A percentile compares a stretch with the other conserved stretches of the same genome.
Conservation (phyloP, 2,888 invertebrate genomes). For the Aspidiotus destructor region DNA sequence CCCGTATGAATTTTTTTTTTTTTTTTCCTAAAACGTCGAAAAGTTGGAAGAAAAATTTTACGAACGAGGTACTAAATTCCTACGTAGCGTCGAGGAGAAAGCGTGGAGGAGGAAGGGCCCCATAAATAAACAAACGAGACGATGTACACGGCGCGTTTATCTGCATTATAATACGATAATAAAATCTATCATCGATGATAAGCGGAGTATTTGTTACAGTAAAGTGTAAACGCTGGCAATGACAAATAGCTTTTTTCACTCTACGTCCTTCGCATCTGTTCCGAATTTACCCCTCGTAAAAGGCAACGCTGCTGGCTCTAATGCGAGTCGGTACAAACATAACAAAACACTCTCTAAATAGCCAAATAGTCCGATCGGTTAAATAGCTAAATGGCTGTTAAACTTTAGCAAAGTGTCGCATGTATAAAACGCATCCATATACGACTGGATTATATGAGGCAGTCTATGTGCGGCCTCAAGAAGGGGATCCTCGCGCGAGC, state of each 20-base stretch:
- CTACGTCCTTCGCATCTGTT: slow-evolving; percentile 21
- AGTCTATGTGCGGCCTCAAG: neutral
- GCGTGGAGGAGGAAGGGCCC: too few relatives aligned
- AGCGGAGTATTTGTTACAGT: slow-evolving; percentile 22
- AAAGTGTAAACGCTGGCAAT: slow-evolving; percentile 29
- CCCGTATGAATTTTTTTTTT: too few relatives aligned
- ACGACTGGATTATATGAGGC: neutral
- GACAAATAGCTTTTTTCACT: slow-evolving; percentile 29
- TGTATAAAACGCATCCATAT: slow-evolving; percentile 6
- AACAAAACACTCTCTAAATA: slow-evolving; percentile 30
- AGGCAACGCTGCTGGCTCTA: slow-evolving; percentile 10
- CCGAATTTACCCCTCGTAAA: slow-evolving; percentile 19
- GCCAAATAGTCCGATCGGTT: slow-evolving; percentile 27
- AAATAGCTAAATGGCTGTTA: slow-evolving; percentile 29
- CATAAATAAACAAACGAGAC: too few relatives aligned
- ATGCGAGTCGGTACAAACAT: slow-evolving; percentile 28
- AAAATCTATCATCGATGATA: slow-evolving; percentile 27
- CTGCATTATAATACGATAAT: neutral
- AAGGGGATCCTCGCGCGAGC: slow-evolving; percentile 7
- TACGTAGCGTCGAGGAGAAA: too few relatives aligned
- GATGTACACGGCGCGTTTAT: too few relatives aligned
- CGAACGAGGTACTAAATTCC: too few relatives aligned
- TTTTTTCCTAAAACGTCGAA: too few relatives aligned
- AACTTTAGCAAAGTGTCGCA: slow-evolving; percentile 29
- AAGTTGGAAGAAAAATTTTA: too few relatives aligned